phyloP scores from a whole-genome alignment of 2,113 vertebrate species.

The zebrafish (Danio rerio) region DNA sequence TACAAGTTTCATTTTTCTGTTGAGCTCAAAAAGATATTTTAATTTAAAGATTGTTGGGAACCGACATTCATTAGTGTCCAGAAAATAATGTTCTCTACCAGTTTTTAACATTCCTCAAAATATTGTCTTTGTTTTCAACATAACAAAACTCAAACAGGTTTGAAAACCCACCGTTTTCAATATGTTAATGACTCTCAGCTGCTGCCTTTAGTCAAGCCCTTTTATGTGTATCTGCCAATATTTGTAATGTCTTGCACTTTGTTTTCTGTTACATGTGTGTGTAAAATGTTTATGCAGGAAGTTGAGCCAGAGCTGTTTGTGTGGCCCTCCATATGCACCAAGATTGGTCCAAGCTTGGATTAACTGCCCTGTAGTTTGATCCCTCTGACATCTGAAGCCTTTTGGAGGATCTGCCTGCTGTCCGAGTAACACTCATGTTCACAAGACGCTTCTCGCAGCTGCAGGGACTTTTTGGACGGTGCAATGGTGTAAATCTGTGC shows the following conservation, averaged over 20 bases:
- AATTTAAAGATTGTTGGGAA: too few species aligned
- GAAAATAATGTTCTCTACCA: too few species aligned
- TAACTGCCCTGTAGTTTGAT: slow-evolving; percentile 45
- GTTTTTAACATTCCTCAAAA: too few species aligned
- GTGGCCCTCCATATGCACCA: slow-evolving; percentile 19
- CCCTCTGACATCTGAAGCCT: slow-evolving; percentile 43
- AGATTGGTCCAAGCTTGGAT: slow-evolving; percentile 48
- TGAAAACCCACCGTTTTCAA: background rate
- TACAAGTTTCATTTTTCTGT: too few species aligned
- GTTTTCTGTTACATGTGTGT: background rate
- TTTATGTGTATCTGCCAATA: background rate
- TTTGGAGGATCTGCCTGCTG: slow-evolving; percentile 8
- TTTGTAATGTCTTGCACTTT: background rate
- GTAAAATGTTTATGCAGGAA: background rate
- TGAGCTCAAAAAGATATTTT: too few species aligned
- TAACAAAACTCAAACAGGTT: too few species aligned
- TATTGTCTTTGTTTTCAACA: too few species aligned
- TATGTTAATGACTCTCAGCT: background rate
- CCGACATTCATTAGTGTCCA: too few species aligned
- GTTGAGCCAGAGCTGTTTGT: background rate
- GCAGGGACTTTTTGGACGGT: background rate
- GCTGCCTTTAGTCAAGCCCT: background rate
- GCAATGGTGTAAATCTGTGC: background rate
- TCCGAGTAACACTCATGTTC: slow-evolving; percentile 4
- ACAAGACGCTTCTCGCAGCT: background rate